These are phyloP conservation scores for Parnassius smintheus DNA, from an alignment of 2,888 invertebrate genomes.

Conservation along the genomic window DNA sequence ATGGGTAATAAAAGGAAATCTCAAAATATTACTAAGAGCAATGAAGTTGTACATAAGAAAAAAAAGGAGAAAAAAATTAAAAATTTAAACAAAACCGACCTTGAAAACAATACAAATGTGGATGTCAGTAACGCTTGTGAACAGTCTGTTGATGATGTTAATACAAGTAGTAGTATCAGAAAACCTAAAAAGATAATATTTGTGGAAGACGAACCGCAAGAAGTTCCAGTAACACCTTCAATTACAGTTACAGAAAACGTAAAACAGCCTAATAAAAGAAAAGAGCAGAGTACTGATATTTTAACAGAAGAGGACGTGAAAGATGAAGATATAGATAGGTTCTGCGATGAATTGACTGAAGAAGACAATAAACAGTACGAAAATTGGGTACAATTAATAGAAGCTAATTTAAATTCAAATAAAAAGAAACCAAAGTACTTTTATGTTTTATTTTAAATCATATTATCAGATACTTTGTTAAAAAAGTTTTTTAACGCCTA, in stretches of 20 bases:
- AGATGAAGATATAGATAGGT: constrained; percentile 72
- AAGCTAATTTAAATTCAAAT: constrained; percentile 57
- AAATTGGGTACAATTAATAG: constrained; percentile 68
- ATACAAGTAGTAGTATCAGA: constrained; percentile 6
- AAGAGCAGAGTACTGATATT: constrained; percentile 8
- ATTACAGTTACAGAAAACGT: constrained; percentile 10
- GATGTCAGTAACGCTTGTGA: constrained; percentile 19
- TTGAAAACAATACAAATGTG: not conserved
- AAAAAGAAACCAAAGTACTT: constrained; percentile 44
- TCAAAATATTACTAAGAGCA: constrained; percentile 29
- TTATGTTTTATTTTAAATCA: not conserved
- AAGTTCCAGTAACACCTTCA: constrained; percentile 14
- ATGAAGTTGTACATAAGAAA: constrained; percentile 27
- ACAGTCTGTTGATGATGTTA: constrained; percentile 11
- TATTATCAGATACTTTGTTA: too few relatives aligned
- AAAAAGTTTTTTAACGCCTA: too few relatives aligned
- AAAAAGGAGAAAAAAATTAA: constrained; percentile 17
- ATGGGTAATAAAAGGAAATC: constrained; percentile 47
- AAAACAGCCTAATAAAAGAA: constrained; percentile 23
- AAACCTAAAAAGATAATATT: constrained; percentile 29
- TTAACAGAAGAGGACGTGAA: constrained; percentile 53
- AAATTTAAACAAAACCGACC: not conserved
- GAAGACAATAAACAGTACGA: constrained; percentile 69
- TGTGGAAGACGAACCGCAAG: constrained; percentile 24
- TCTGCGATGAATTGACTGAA: constrained; percentile 65